Percentiles rank a stretch among this genome's conserved stretches.
Evolutionary conservation across 2,113 vertebrate species (phyloP).

Genomic region (Poicephalus meyeri): DNA sequence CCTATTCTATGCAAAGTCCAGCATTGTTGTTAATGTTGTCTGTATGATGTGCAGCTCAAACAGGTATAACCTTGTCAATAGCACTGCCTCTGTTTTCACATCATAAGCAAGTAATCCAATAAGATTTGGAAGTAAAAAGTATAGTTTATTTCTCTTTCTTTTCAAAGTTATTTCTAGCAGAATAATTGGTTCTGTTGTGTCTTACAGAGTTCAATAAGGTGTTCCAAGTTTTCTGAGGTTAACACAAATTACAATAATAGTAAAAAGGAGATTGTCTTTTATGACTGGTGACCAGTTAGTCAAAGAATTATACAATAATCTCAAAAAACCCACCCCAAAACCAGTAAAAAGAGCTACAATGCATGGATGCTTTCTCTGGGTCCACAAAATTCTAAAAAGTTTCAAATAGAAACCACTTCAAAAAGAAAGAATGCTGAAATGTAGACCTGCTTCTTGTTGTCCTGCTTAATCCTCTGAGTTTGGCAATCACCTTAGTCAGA

Average conservation of each 20-base stretch:
- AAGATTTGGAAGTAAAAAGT: background rate
- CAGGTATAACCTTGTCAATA: background rate
- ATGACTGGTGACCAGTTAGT: background rate
- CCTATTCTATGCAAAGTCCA: accelerated
- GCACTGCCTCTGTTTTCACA: background rate
- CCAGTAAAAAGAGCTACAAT: background rate
- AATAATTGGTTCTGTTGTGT: background rate
- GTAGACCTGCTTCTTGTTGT: background rate
- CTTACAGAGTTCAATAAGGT: background rate
- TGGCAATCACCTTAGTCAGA: background rate
- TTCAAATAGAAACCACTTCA: background rate
- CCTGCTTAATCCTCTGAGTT: background rate
- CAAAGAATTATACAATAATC: background rate
- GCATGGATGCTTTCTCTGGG: background rate
- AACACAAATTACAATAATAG: background rate
- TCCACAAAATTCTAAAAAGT: background rate
- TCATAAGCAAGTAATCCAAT: background rate
- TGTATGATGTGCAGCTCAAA: background rate
- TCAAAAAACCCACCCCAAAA: background rate
- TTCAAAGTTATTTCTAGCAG: background rate
- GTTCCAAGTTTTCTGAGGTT: background rate
- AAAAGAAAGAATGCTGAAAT: background rate
- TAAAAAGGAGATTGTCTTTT: background rate
- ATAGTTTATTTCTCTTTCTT: background rate
- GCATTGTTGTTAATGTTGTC: background rate